phyloP scores from a whole-genome alignment of 2,888 invertebrate species.

The Drosophila merina region DNA sequence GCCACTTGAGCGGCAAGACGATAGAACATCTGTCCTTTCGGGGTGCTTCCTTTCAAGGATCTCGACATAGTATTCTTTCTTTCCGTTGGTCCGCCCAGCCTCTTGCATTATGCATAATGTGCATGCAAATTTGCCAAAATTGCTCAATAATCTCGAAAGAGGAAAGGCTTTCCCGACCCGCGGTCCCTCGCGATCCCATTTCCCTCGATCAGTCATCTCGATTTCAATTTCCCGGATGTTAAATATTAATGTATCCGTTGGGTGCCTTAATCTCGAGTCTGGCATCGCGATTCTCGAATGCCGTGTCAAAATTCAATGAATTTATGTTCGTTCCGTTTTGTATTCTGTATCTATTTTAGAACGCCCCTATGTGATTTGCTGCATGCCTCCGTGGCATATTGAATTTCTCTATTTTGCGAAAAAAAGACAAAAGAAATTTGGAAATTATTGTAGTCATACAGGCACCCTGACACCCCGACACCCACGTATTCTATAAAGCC shows the following conservation, averaged over 20 bases:
- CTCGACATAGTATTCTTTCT: conserved; percentile 17
- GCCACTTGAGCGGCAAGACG: conserved; percentile 34
- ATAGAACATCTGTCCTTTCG: conserved; percentile 50
- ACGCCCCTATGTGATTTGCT: conserved; percentile 58
- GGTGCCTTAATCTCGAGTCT: conserved; percentile 29
- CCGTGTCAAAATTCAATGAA: conserved; percentile 75
- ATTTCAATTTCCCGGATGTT: conserved; percentile 80
- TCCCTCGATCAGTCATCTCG: conserved; percentile 54
- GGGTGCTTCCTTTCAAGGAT: conserved; percentile 22
- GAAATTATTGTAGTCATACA: conserved; percentile 4
- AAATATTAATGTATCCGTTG: conserved; percentile 57
- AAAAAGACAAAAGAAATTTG: conserved; percentile 27
- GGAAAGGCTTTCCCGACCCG: conserved; percentile 17
- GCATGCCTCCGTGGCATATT: conserved; percentile 41
- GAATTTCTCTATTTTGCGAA: conserved; percentile 47
- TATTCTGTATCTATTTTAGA: conserved; percentile 42
- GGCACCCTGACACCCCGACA: neutral
- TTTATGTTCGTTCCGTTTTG: conserved; percentile 58
- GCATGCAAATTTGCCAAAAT: conserved; percentile 76
- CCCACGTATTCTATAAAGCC: neutral
- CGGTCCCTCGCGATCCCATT: conserved; percentile 32
- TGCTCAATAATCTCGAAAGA: conserved; percentile 60
- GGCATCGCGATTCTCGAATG: conserved; percentile 40
- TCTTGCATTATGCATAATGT: conserved; percentile 68
- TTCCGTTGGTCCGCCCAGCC: conserved; percentile 29